These are phyloP conservation scores for Bombyx mori DNA, from an alignment of 1,140 invertebrate genomes.

Conservation along the genomic window DNA sequence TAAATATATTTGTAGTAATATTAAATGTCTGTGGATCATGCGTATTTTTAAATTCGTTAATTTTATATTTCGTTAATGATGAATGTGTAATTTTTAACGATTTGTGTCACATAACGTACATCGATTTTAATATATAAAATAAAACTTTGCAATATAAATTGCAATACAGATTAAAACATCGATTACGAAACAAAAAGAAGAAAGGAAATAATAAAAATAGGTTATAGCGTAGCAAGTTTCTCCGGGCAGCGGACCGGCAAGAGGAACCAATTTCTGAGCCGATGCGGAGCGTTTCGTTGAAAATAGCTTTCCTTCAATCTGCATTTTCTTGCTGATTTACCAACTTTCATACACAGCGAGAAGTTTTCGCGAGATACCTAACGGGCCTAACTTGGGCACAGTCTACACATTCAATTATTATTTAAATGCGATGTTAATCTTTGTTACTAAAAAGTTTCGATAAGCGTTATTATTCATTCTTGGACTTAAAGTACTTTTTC, in stretches of 20 bases:
- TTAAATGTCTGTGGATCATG: too few species aligned
- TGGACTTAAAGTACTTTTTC: too few species aligned
- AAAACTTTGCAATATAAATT: conserved; percentile 13
- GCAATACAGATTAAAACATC: conserved; percentile 52
- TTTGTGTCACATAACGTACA: too few species aligned
- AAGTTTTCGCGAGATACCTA: conserved; percentile 46
- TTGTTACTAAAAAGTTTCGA: not conserved
- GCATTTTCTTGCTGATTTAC: conserved; percentile 71
- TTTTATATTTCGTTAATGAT: too few species aligned
- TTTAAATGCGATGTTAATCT: conserved; percentile 16
- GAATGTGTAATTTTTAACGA: too few species aligned
- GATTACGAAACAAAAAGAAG: conserved; percentile 41
- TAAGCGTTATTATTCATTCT: not conserved
- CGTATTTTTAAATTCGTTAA: too few species aligned
- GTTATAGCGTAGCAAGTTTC: conserved; percentile 62
- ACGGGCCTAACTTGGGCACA: conserved; percentile 31
- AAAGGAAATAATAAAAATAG: conserved; percentile 67
- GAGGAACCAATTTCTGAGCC: conserved; percentile 68
- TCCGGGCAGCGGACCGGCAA: conserved; percentile 56
- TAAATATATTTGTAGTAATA: too few species aligned
- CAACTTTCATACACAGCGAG: conserved; percentile 56
- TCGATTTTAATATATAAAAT: too few species aligned
- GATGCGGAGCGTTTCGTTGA: conserved; percentile 66
- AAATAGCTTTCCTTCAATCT: conserved; percentile 71
- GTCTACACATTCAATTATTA: conserved; percentile 52